These are phyloP conservation scores for Bucorvus abyssinicus DNA, from an alignment of 2,797 vertebrate genomes.

Conservation along the genomic window DNA sequence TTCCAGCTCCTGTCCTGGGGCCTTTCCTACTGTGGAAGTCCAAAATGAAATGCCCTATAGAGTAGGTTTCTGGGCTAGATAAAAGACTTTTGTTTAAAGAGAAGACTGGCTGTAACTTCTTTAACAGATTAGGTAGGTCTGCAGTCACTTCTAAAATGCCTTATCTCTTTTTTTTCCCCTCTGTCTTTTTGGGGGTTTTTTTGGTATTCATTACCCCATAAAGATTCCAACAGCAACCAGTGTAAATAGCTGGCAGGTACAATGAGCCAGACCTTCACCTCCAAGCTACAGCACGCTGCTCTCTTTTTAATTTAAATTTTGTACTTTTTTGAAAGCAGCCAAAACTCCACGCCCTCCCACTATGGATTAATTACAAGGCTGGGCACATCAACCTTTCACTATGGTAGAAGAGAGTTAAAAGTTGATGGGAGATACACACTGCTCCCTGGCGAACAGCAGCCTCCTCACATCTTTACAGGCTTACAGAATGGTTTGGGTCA, in stretches of 20 bases:
- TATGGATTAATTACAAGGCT: background rate
- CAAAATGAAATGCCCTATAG: background rate
- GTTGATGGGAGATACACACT: background rate
- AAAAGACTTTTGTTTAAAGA: background rate
- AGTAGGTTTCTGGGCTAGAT: background rate
- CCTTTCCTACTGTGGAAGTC: background rate
- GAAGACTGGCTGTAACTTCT: background rate
- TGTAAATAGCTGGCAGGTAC: background rate
- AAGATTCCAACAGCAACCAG: background rate
- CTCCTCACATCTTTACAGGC: fast-evolving
- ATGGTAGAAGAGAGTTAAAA: background rate
- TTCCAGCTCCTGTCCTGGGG: background rate
- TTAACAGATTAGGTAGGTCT: background rate
- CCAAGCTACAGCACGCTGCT: background rate
- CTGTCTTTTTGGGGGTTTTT: background rate
- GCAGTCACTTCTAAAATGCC: background rate
- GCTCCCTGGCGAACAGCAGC: background rate
- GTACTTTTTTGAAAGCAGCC: background rate
- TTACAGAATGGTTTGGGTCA: background rate
- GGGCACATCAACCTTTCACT: background rate
- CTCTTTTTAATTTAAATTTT: background rate
- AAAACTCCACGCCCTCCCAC: background rate
- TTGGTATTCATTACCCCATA: background rate
- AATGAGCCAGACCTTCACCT: background rate
- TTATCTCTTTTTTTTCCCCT: background rate